These are phyloP conservation scores for Cheilosia impressa DNA, from an alignment of 2,888 invertebrate genomes.

Conservation along the genomic window DNA sequence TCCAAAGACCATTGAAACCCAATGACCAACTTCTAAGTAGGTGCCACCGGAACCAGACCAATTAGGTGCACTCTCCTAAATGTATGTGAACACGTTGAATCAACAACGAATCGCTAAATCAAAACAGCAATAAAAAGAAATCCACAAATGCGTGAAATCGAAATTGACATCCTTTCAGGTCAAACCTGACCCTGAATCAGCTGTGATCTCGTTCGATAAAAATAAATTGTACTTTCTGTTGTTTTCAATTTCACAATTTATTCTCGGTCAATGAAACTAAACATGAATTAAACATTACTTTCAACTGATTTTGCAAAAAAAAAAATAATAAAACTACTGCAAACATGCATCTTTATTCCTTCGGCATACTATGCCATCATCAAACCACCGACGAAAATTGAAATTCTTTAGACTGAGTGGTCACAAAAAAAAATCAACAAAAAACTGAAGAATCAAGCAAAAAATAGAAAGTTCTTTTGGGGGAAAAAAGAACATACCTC, in stretches of 20 bases:
- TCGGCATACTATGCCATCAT: slow-evolving; percentile 33
- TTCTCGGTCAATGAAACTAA: slow-evolving; percentile 62
- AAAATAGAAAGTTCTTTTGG: slow-evolving; percentile 64
- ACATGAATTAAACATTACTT: slow-evolving; percentile 55
- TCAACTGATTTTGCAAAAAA: slow-evolving; percentile 25
- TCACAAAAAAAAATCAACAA: slow-evolving; percentile 16
- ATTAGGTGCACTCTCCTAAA: too few species aligned
- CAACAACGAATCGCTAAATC: slow-evolving; percentile 5
- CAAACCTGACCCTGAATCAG: slow-evolving; percentile 57
- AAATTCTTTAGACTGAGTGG: slow-evolving; percentile 51
- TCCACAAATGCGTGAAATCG: slow-evolving; percentile 50
- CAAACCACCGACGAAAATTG: slow-evolving; percentile 41
- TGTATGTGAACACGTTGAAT: neutral
- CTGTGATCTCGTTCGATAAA: slow-evolving; percentile 1
- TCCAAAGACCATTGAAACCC: too few species aligned
- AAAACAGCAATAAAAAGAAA: slow-evolving; percentile 7
- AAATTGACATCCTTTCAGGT: slow-evolving; percentile 68
- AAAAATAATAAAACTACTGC: slow-evolving; percentile 9
- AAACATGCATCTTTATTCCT: slow-evolving; percentile 49
- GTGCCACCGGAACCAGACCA: too few species aligned
- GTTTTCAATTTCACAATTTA: slow-evolving; percentile 57
- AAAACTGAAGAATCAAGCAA: slow-evolving; percentile 68
- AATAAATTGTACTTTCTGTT: slow-evolving; percentile 53
- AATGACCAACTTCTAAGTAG: too few species aligned
- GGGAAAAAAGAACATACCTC: neutral